Conservation (phyloP, 2,797 vertebrate species). For the Sebastes baramenuke region DNA sequence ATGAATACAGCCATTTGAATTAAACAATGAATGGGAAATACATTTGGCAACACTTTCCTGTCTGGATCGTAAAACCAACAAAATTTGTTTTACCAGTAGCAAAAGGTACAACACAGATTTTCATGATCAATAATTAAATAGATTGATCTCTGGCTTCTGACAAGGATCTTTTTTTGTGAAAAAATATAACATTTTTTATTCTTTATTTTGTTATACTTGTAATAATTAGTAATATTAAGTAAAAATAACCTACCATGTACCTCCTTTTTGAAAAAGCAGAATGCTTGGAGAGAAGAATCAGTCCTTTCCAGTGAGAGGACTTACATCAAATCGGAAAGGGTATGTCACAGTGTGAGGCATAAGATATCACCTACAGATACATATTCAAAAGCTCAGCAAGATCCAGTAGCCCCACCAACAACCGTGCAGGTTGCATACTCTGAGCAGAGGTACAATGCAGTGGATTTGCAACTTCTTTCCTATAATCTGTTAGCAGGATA, state of each 20-base stretch:
- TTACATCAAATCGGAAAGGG: slow-evolving; percentile 8
- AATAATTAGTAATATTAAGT: too few relatives aligned
- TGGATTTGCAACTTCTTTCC: slow-evolving; percentile 19
- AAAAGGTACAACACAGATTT: not conserved
- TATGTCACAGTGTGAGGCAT: slow-evolving; percentile 28
- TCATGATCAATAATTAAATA: not conserved
- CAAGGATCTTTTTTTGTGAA: not conserved
- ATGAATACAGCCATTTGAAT: not conserved
- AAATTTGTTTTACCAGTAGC: not conserved
- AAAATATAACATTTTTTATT: not conserved
- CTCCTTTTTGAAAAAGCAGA: not conserved
- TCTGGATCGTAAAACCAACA: not conserved
- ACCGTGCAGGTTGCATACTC: slow-evolving; percentile 22
- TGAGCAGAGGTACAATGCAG: slow-evolving; percentile 17
- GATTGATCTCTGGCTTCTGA: not conserved
- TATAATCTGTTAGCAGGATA: not conserved
- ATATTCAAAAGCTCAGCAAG: slow-evolving; percentile 45
- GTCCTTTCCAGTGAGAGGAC: slow-evolving; percentile 21
- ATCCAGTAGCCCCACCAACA: slow-evolving; percentile 13
- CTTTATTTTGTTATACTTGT: not conserved
- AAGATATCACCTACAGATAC: slow-evolving; percentile 28
- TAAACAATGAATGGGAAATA: not conserved
- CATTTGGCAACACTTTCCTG: not conserved
- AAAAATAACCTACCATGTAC: too few relatives aligned
- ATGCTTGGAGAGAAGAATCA: not conserved